Percentiles rank a stretch among this genome's conserved stretches.
Evolutionary conservation across 2,888 invertebrate genomes (phyloP).

Genomic region (Augiades crinisus): DNA sequence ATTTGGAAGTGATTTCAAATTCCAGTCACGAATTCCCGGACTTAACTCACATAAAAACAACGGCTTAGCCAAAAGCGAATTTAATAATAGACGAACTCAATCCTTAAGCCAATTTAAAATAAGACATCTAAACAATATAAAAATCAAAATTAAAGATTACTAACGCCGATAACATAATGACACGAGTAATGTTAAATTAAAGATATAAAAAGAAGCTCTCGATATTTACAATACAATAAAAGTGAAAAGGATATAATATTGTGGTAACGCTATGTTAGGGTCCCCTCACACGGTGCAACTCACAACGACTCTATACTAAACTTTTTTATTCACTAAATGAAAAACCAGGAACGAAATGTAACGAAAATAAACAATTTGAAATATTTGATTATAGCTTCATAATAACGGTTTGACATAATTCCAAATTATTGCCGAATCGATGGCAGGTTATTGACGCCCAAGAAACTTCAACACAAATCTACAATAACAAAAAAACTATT

Average conservation of each 20-base stretch:
- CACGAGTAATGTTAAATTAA: slow-evolving; percentile 53
- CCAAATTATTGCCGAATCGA: no score
- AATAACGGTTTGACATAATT: no score
- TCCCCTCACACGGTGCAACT: background rate
- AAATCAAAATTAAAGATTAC: slow-evolving; percentile 37
- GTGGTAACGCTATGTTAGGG: slow-evolving; percentile 51
- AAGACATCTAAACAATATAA: slow-evolving; percentile 37
- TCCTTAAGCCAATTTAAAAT: slow-evolving; percentile 54
- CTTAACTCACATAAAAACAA: slow-evolving; percentile 52
- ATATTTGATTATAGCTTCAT: no score
- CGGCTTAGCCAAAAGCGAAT: slow-evolving; percentile 52
- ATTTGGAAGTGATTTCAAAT: no score
- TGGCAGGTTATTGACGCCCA: no score
- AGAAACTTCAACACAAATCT: no score
- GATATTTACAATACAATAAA: slow-evolving; percentile 68
- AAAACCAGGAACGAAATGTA: no score
- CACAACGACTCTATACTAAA: no score
- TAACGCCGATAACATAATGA: slow-evolving; percentile 39
- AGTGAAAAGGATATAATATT: slow-evolving; percentile 38
- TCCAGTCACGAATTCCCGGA: no score
- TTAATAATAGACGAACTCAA: slow-evolving; percentile 47
- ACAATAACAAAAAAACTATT: no score
- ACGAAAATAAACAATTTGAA: no score
- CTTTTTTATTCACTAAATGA: no score
- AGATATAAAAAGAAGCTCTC: slow-evolving; percentile 55